Evolutionary conservation across 2,888 invertebrate species (phyloP), one percentile per base, ranked within the genome.

Genomic region (Drosophila engyochracea): DNA sequence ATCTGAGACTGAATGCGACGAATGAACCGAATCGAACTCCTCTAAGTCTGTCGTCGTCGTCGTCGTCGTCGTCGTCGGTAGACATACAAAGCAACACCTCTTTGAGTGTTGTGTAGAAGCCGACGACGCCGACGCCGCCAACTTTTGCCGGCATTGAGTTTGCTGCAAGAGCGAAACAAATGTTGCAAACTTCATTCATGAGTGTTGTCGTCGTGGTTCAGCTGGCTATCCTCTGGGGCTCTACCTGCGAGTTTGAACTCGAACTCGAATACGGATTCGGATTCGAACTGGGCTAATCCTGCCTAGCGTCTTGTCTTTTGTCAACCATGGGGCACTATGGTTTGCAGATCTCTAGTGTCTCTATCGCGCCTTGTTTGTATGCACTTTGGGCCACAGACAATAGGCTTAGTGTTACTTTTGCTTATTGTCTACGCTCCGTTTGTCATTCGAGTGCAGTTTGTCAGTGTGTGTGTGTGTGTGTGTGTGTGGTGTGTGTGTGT

Each of bases 391-490:
- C 76, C 69, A 63, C 81, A 85, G 85, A 91, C 92, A 91, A 91
- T 85, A 82, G 91, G 90, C 89, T 91, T 90, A 91, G 85, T 89
- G 84, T 82, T 88, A 87, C 91, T 90, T 89, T 88, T 85, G 78
- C 91, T 83, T 88, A 91, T 91, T 89, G 88, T 91, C 89, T 86
- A 70, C 74, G 86, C 81, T 90, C 79, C 89, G 89, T 83, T 85
- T 83, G 83, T 75, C 77, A 82, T 86, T 85, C 75, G 86, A 86
- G 89, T 81, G 82, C 76, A 79, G 33, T 78, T 65, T 53, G n/a
- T 35, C n/a, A 41, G 41, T 41, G 22, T 28, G 39, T 37, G 31
- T 22, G 28, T 2, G 31, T 54, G 55, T 62, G 49, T 47, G 41
- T 10, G 10, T 33, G 33, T 61, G 47, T 41, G 31, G 33, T 61